Base-by-base conservation (phyloP, 2,888 invertebrate genomes). In the Dasypolia templi region DNA sequence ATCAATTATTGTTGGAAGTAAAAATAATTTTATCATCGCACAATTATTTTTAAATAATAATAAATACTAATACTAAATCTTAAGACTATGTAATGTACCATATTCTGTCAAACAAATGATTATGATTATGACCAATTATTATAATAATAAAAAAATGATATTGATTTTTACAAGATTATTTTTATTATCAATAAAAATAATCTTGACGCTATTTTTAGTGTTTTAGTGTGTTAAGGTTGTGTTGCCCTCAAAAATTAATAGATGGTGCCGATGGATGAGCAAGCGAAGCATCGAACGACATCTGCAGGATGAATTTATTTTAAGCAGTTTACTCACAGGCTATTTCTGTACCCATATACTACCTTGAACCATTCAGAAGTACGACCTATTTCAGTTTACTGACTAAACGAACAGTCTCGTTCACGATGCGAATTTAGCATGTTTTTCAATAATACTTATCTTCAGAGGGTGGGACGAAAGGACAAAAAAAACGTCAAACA, bases 331-430 rank as follows among this genome's bases (percentile, higher is more conserved):
- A 94, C 91, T 95, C 95, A 95, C 81, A 80, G 75, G 89, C 92
- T 96, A 96, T 95, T 95, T 90, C 87, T 84, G 94, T 89, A 85
- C 75, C 86, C 89, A 89, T 86, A 85, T 85, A 88, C 90, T 91
- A 92, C 95, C 95, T 95, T 95, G 96, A 96, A 95, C 95, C 91
- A 91, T 82, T 88, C 88, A 82, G 89, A 92, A 93, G 91, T 91
- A 92, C 94, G 92, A 91, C 93, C 92, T 93, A 94, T 93, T 94
- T 95, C 89, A 91, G 91, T 92, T 91, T 92, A 92, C 90, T 91
- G 91, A 91, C 91, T 89, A 89, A 91, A 86, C 81, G 91, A 92
- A 92, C 85, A 77, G 92, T 92, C 93, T 91, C 88, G 91, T 91
- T 81, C 75, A 85, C 78, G 86, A 83, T 76, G 81, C 80, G 75